Percentiles rank a stretch among this genome's conserved stretches.
Evolutionary conservation across 1,140 invertebrate species (phyloP).

Genomic region (Trissolcus basalis): DNA sequence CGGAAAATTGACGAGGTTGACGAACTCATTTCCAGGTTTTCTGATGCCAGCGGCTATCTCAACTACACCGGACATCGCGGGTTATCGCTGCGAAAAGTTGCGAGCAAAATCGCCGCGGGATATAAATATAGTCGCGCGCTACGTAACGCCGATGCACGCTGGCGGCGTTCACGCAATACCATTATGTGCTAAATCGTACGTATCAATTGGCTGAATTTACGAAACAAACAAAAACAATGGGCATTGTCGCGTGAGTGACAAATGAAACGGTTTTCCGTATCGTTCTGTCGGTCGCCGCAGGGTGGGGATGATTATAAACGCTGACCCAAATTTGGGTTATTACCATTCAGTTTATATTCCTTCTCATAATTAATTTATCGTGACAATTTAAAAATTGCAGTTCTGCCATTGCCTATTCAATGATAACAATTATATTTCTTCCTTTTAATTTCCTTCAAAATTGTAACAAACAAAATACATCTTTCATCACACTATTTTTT

Average conservation of each 20-base stretch:
- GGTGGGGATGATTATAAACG: conserved; percentile 6
- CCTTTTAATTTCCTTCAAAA: too few relatives aligned
- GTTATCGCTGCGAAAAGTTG: conserved; percentile 42
- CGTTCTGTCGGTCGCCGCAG: conserved; percentile 2
- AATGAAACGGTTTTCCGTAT: conserved; percentile 20
- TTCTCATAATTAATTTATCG: conserved; percentile 4
- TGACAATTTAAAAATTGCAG: not conserved
- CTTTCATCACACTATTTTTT: too few relatives aligned
- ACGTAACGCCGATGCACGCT: conserved; percentile 30
- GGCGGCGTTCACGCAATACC: conserved; percentile 28
- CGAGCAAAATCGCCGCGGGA: conserved; percentile 27
- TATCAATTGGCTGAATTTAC: conserved; percentile 39
- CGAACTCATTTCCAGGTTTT: conserved; percentile 37
- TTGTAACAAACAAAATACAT: too few relatives aligned
- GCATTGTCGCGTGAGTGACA: conserved; percentile 27
- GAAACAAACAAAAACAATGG: conserved; percentile 45
- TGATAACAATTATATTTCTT: too few relatives aligned
- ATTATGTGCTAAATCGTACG: conserved; percentile 40
- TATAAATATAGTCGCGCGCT: conserved; percentile 36
- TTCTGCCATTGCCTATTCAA: too few relatives aligned
- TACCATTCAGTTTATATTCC: conserved; percentile 7
- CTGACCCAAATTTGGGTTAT: conserved; percentile 14
- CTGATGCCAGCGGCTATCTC: conserved; percentile 20
- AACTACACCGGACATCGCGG: conserved; percentile 31
- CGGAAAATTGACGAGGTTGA: conserved; percentile 25